Conservation (phyloP, 2,888 invertebrate genomes). For the Sycophila texana region DNA sequence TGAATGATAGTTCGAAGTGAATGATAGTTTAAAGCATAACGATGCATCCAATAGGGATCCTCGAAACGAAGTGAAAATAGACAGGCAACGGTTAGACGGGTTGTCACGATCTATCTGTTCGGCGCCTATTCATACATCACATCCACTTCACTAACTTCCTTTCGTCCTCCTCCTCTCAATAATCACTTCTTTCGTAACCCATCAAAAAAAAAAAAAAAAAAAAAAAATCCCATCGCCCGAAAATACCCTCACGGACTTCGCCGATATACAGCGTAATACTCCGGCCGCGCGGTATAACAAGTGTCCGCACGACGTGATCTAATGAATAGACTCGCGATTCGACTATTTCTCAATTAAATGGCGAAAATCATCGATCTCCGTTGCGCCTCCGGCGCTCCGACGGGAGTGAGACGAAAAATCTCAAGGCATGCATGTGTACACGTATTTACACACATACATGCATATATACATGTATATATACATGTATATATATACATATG, state of each 20-base stretch:
- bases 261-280: neutral
- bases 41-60: too few species aligned
- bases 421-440: too few species aligned
- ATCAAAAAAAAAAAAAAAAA: too few species aligned
- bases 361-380: conserved; percentile 44
- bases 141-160: too few species aligned
- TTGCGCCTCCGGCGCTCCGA: neutral
- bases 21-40: too few species aligned
- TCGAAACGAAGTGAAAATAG: too few species aligned
- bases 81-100: too few species aligned
- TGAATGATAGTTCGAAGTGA: too few species aligned
- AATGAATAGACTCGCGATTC: conserved; percentile 32
- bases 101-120: too few species aligned
- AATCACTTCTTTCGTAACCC: too few species aligned
- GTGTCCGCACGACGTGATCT: neutral
- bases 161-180: too few species aligned
- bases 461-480: neutral
- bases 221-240: neutral
- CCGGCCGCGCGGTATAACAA: neutral
- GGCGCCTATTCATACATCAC: too few species aligned
- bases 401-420: neutral
- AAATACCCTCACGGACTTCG: neutral
- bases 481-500: neutral
- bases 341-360: conserved; percentile 45
- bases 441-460: neutral